These are phyloP conservation scores for Philereme vetulata DNA, from an alignment of 2,888 invertebrate species.

Conservation along the genomic window DNA sequence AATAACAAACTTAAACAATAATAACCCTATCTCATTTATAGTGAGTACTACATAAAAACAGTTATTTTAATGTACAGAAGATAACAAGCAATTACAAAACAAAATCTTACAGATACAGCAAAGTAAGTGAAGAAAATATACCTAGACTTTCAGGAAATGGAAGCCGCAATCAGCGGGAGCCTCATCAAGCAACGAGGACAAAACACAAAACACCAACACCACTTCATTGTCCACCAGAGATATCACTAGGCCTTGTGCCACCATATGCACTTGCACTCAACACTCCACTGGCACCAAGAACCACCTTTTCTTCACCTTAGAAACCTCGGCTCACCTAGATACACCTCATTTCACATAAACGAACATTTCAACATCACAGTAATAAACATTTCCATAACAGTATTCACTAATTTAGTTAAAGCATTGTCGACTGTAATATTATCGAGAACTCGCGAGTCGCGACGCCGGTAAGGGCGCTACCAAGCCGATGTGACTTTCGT, in stretches of 20 bases:
- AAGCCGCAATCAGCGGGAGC: conserved; percentile 48
- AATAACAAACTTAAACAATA: conserved; percentile 7
- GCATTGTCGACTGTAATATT: conserved; percentile 79
- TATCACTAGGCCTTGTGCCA: conserved; percentile 49
- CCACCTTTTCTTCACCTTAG: conserved; percentile 66
- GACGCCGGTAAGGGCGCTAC: conserved; percentile 73
- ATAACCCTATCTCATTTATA: conserved; percentile 17
- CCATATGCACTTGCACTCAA: conserved; percentile 60
- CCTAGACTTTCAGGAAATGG: conserved; percentile 70
- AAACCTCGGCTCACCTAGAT: conserved; percentile 71
- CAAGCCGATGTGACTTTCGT: conserved; percentile 78
- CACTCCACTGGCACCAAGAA: conserved; percentile 68
- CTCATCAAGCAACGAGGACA: conserved; percentile 40
- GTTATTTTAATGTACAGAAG: conserved; percentile 39
- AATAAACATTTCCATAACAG: conserved; percentile 65
- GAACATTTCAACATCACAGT: conserved; percentile 67
- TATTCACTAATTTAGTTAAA: conserved; percentile 82
- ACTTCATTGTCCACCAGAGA: conserved; percentile 48
- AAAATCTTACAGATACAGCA: conserved; percentile 60
- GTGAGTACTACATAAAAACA: conserved; percentile 34
- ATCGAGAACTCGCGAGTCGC: conserved; percentile 70
- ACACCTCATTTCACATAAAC: conserved; percentile 76
- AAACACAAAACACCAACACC: conserved; percentile 63
- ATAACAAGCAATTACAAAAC: conserved; percentile 56
- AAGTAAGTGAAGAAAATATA: conserved; percentile 70